Evolutionary conservation across 37 sponge, comb jelly and placozoan species (phyloP).

Genomic region (Ephydatia muelleri): DNA sequence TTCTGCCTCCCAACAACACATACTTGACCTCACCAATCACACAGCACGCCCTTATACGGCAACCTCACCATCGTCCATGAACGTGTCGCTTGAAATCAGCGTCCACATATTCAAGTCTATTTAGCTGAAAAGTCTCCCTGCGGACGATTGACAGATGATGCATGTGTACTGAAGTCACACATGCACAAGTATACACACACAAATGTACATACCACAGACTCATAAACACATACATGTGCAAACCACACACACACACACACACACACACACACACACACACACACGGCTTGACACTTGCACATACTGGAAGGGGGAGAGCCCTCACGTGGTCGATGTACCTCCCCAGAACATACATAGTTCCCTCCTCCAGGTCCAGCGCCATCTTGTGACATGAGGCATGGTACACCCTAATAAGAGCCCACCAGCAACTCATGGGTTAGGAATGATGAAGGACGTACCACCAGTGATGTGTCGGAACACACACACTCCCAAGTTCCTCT

Average conservation of each 20-base stretch:
- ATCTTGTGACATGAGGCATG: conserved; percentile 80
- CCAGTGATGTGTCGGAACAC: conserved; percentile 50
- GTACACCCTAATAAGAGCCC: conserved; percentile 54
- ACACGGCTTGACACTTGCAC: no score
- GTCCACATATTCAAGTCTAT: conserved; percentile 34
- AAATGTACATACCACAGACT: no score
- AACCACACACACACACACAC: not conserved
- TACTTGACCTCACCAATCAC: not conserved
- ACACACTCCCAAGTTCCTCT: conserved; percentile 60
- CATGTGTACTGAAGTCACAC: not conserved
- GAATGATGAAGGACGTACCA: conserved; percentile 26
- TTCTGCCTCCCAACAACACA: not conserved
- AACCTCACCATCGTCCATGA: conserved; percentile 45
- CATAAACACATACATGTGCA: not conserved
- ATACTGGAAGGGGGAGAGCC: no score
- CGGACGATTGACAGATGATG: not conserved
- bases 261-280: no score
- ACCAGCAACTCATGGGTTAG: no score
- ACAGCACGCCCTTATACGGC: not conserved
- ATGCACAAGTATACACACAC: no score
- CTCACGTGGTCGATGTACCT: no score
- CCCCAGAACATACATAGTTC: conserved; percentile 29
- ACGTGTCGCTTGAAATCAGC: conserved; percentile 46
- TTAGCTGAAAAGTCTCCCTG: conserved; percentile 59
- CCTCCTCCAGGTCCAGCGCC: conserved; percentile 59